These are phyloP conservation scores for Sceloporus tristichus DNA, from an alignment of 2,113 vertebrate genomes.

Conservation along the genomic window DNA sequence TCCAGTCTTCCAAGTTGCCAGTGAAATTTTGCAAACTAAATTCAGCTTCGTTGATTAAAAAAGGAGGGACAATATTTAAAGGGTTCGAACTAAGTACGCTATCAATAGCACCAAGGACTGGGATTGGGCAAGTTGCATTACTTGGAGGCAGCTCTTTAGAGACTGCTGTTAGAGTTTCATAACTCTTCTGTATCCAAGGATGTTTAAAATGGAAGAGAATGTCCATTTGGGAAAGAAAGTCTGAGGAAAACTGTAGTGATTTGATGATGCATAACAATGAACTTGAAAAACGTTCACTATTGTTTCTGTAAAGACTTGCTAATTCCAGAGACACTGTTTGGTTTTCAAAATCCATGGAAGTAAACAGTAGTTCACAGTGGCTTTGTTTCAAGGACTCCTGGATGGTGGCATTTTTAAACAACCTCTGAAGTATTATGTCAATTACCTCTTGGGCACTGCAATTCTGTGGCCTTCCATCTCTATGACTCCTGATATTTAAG, in stretches of 20 bases:
- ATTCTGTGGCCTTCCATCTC: constrained; percentile 13
- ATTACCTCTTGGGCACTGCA: constrained; percentile 54
- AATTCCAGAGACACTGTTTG: constrained; percentile 44
- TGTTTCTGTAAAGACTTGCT: constrained; percentile 46
- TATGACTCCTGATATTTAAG: constrained; percentile 15
- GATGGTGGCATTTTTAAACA: constrained; percentile 63
- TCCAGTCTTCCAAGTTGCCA: neutral
- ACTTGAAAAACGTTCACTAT: constrained; percentile 37
- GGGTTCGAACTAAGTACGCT: neutral
- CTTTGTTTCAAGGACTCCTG: constrained; percentile 24
- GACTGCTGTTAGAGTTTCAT: neutral
- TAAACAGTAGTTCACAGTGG: constrained; percentile 61
- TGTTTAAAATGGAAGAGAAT: neutral
- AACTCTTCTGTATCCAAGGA: constrained; percentile 59
- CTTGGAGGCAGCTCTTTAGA: neutral
- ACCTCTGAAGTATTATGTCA: constrained; percentile 33
- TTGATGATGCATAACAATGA: constrained; percentile 38
- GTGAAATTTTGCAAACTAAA: constrained; percentile 35
- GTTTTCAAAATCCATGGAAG: constrained; percentile 19
- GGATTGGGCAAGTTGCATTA: constrained; percentile 9
- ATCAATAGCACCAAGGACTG: neutral
- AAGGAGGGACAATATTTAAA: constrained; percentile 12
- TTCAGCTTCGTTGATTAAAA: constrained; percentile 20
- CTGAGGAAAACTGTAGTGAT: constrained; percentile 58
- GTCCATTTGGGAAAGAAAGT: constrained; percentile 56